Percentiles rank a stretch among this genome's conserved stretches.
Evolutionary conservation across 2,888 invertebrate species (phyloP).

Genomic region (Agrochola macilenta): DNA sequence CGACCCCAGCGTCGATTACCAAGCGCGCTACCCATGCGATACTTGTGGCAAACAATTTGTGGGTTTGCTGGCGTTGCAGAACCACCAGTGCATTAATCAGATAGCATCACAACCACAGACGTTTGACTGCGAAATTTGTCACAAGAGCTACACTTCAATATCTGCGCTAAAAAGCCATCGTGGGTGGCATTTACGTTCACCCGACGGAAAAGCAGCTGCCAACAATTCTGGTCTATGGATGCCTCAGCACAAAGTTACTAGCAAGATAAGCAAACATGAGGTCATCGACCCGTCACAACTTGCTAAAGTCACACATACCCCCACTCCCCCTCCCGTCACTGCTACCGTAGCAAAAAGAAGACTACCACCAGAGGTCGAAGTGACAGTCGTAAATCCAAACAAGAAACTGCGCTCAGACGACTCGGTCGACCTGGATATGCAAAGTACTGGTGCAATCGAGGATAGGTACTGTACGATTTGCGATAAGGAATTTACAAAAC

Average conservation of each 20-base stretch:
- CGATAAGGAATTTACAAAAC: conserved; percentile 91
- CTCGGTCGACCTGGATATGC: conserved; percentile 85
- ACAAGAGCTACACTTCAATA: conserved; percentile 92
- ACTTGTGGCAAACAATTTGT: conserved; percentile 90
- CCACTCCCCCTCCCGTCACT: conserved; percentile 63
- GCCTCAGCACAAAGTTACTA: conserved; percentile 89
- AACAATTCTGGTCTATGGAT: conserved; percentile 89
- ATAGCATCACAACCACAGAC: conserved; percentile 81
- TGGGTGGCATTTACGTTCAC: conserved; percentile 92
- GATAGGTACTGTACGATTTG: conserved; percentile 91
- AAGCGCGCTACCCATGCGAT: conserved; percentile 89
- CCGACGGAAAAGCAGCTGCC: conserved; percentile 89
- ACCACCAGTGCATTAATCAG: conserved; percentile 89
- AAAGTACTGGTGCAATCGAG: conserved; percentile 84
- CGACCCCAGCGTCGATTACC: conserved; percentile 85
- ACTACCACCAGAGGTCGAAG: conserved; percentile 88
- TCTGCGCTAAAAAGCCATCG: conserved; percentile 92
- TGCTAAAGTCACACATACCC: conserved; percentile 76
- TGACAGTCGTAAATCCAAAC: conserved; percentile 88
- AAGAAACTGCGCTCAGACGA: conserved; percentile 88
- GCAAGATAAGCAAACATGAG: conserved; percentile 88
- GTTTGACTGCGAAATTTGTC: conserved; percentile 92
- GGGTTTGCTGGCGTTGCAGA: conserved; percentile 87
- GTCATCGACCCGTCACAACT: conserved; percentile 82
- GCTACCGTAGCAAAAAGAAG: conserved; percentile 81